phyloP scores from a whole-genome alignment of 64 coral and sea anemone species.

The Hydrozoanthus tunicans region DNA sequence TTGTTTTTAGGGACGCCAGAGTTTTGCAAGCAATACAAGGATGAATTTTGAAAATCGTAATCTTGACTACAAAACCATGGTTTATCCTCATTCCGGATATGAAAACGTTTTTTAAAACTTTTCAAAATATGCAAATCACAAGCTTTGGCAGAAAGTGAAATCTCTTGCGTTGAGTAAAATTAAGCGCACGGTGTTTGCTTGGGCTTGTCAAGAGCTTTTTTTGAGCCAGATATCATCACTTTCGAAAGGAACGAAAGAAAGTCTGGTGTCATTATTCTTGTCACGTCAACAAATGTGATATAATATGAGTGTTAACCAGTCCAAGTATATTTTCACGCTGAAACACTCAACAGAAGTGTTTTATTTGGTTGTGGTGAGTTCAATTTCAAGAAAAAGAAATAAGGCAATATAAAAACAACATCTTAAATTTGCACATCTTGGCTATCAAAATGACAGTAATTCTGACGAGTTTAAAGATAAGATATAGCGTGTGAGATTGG shows the following conservation, averaged over 20 bases:
- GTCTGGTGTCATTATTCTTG: conserved; percentile 33
- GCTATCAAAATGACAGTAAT: not conserved
- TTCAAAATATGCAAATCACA: not conserved
- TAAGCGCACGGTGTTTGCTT: conserved; percentile 24
- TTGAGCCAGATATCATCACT: conserved; percentile 5
- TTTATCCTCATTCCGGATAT: too few species aligned
- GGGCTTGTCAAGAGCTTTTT: not conserved
- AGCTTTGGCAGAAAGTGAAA: not conserved
- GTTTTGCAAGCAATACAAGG: too few species aligned
- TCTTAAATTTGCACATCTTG: not conserved
- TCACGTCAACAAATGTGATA: conserved; percentile 49
- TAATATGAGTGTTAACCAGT: conserved; percentile 2
- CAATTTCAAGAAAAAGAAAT: not conserved
- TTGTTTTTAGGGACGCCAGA: not conserved
- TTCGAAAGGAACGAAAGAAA: conserved; percentile 4
- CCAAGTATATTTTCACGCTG: not conserved
- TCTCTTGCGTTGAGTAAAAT: not conserved
- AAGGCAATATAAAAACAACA: conserved; percentile 26
- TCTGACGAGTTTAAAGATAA: conserved; percentile 18
- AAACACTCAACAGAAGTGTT: conserved; percentile 12
- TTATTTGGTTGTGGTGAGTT: conserved; percentile 19
- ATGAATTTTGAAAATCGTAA: too few species aligned
- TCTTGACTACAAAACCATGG: too few species aligned
- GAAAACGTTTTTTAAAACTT: not conserved
- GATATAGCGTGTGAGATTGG: not conserved